phyloP scores from a whole-genome alignment of 2,113 vertebrate species.

The Scophthalmus maximus region DNA sequence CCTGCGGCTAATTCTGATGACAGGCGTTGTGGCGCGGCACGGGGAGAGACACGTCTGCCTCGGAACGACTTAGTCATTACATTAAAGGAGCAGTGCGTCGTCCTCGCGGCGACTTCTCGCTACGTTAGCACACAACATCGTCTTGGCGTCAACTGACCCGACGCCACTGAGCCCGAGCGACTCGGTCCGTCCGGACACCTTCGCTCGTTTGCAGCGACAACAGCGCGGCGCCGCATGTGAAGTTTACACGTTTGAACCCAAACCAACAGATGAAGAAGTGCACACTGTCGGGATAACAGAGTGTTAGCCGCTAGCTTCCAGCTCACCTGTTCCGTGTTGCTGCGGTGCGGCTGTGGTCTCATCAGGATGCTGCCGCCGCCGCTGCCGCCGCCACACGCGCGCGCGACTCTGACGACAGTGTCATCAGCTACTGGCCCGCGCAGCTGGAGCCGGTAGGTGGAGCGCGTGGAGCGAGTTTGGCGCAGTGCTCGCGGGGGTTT shows the following conservation, averaged over 20 bases:
- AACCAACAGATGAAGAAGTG: background rate
- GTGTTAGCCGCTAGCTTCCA: background rate
- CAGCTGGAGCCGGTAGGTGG: conserved; percentile 72
- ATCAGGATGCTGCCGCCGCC: conserved; percentile 54
- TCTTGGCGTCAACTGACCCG: background rate
- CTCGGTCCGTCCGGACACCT: conserved; percentile 21
- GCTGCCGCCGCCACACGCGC: conserved; percentile 35
- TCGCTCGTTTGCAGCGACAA: conserved; percentile 10
- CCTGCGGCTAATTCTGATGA: conserved; percentile 11
- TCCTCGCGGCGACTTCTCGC: background rate
- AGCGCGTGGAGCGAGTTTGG: conserved; percentile 69
- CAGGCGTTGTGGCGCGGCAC: background rate
- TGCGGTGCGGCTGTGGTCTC: conserved; percentile 37
- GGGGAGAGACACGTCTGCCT: conserved; percentile 11
- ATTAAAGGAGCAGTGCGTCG: background rate
- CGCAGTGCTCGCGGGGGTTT: conserved; percentile 62
- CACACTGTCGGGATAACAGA: background rate
- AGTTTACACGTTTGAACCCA: conserved; percentile 17
- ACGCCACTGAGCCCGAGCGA: background rate
- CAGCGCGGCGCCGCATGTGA: background rate
- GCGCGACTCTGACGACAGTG: conserved; percentile 35
- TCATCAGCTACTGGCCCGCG: background rate
- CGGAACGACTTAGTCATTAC: background rate
- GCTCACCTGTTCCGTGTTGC: conserved; percentile 77
- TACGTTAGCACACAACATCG: background rate